Conservation (phyloP, 2,797 vertebrate species). For the Phylloscopus collybita region DNA sequence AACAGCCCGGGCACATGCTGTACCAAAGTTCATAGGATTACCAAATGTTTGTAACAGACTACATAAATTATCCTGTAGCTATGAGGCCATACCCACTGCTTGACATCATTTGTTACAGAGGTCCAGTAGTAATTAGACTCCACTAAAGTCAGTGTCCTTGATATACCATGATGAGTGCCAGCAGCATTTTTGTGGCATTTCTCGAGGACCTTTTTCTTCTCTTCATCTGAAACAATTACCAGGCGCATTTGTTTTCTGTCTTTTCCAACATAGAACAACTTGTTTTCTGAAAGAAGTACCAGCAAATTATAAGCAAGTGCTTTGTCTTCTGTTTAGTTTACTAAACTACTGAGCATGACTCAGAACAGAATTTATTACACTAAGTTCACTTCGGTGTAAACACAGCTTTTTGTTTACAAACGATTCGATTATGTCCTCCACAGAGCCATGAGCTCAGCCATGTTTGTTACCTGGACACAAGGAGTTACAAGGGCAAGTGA, state of each 20-base stretch:
- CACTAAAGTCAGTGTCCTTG: conserved; percentile 77
- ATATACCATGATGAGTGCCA: conserved; percentile 77
- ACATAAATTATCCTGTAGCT: neutral
- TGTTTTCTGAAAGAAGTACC: conserved; percentile 74
- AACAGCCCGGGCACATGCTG: neutral
- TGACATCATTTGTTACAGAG: conserved; percentile 79
- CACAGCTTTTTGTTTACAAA: neutral
- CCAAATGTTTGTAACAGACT: neutral
- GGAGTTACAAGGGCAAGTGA: neutral
- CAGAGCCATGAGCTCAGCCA: neutral
- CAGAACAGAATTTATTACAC: neutral
- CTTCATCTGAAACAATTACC: conserved; percentile 78
- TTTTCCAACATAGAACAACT: conserved; percentile 79
- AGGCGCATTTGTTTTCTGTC: conserved; percentile 78
- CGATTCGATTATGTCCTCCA: neutral
- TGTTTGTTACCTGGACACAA: neutral
- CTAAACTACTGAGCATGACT: neutral
- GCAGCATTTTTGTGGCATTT: conserved; percentile 73
- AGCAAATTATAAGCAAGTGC: neutral
- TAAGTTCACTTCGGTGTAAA: neutral
- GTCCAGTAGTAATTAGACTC: conserved; percentile 79
- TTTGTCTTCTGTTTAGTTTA: neutral
- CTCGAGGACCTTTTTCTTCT: conserved; percentile 76
- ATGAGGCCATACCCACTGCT: conserved; percentile 78
- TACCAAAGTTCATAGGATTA: neutral